Conservation (phyloP, 2,888 invertebrate species). For the Nemurella pictetii region DNA sequence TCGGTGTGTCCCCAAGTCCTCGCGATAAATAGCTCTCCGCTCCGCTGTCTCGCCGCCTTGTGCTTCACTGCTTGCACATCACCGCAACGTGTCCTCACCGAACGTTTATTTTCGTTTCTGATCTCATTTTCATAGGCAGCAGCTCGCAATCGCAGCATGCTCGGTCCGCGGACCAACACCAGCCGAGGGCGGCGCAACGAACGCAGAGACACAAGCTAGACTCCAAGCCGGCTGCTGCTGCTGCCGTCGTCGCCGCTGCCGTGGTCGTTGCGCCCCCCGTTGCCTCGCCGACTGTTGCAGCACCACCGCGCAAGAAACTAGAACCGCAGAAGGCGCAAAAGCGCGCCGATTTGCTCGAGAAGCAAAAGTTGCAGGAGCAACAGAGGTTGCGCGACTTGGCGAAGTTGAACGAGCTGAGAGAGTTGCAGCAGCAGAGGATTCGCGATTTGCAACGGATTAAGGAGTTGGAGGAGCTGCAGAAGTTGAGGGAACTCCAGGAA, state of each 20-base stretch:
- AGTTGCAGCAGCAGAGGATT: not conserved
- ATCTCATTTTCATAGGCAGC: constrained; percentile 11
- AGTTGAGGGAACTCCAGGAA: not conserved
- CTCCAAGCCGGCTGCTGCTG: too few relatives aligned
- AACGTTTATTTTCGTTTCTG: constrained; percentile 15
- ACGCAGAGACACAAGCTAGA: not conserved
- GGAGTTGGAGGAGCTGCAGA: not conserved
- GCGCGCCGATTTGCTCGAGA: not conserved
- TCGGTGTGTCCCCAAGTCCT: not conserved
- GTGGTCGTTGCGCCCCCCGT: too few relatives aligned
- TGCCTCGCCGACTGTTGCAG: not conserved
- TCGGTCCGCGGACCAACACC: not conserved
- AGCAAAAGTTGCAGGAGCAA: not conserved
- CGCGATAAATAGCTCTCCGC: not conserved
- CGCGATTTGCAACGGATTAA: not conserved
- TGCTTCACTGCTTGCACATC: not conserved
- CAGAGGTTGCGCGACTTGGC: not conserved
- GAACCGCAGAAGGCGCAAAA: not conserved
- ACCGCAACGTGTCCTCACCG: not conserved
- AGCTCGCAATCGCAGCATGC: not conserved
- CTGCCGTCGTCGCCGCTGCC: too few relatives aligned
- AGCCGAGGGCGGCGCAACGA: not conserved
- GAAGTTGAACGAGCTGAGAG: not conserved
- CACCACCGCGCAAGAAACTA: not conserved
- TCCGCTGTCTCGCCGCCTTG: not conserved